phyloP scores from a whole-genome alignment of 2,113 vertebrate species.

The Canis aureus region DNA sequence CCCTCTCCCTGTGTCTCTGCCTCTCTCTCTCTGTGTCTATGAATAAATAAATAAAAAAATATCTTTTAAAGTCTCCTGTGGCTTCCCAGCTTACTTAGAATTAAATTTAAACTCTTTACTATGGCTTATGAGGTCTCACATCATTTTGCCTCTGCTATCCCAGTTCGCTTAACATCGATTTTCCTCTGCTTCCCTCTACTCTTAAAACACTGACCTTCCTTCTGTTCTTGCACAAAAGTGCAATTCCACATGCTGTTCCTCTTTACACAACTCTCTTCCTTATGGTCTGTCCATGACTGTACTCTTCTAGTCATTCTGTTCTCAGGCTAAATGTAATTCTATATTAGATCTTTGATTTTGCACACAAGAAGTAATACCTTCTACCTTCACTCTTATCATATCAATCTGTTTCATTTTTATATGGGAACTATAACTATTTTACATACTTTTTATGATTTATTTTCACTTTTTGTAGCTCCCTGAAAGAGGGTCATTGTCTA shows the following conservation, averaged over 20 bases:
- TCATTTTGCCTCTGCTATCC: neutral
- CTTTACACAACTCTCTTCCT: neutral
- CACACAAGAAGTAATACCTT: neutral
- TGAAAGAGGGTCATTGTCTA: neutral
- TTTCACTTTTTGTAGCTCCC: neutral
- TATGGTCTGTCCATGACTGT: neutral
- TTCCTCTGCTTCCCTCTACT: neutral
- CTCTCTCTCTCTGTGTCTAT: no score
- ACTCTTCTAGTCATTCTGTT: neutral
- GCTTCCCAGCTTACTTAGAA: neutral
- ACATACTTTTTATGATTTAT: neutral
- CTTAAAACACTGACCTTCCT: neutral
- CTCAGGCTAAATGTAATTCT: neutral
- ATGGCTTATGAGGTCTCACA: fast-evolving
- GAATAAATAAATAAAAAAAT: no score
- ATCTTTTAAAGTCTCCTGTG: neutral
- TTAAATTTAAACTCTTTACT: neutral
- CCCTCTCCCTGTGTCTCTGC: no score
- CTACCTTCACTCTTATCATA: neutral
- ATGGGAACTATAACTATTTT: neutral
- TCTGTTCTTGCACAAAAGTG: neutral
- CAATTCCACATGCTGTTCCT: neutral
- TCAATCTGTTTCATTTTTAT: neutral
- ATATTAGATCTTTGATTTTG: neutral
- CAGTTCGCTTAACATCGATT: neutral